Conservation (phyloP, 2,888 invertebrate genomes). For the Amblyjoppa proteus region DNA sequence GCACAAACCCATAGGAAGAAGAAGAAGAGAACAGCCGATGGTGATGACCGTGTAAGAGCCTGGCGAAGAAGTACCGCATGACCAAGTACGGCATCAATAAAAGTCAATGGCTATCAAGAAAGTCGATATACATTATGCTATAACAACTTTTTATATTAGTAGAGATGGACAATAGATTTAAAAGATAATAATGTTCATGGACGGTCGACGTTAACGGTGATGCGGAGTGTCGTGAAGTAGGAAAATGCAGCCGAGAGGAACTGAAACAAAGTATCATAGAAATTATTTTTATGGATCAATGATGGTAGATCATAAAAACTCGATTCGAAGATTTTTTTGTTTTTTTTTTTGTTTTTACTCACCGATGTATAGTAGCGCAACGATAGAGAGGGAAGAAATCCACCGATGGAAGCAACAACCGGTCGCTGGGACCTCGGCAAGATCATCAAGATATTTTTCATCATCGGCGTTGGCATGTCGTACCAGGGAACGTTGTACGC, state of each 20-base stretch:
- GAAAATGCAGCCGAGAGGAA: constrained; percentile 71
- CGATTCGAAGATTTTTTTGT: neutral
- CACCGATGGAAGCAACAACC: constrained; percentile 57
- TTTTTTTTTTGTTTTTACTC: neutral
- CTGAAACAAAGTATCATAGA: constrained; percentile 49
- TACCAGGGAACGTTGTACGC: constrained; percentile 49
- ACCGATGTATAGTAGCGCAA: constrained; percentile 72
- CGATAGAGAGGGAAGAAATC: constrained; percentile 70
- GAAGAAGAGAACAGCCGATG: too few relatives aligned
- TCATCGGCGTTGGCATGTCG: constrained; percentile 46
- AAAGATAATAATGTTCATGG: neutral
- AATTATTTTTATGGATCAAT: neutral
- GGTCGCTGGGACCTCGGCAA: constrained; percentile 68
- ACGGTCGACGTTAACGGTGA: constrained; percentile 40
- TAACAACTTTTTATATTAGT: too few relatives aligned
- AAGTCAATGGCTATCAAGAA: too few relatives aligned
- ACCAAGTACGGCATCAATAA: too few relatives aligned
- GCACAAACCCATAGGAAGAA: too few relatives aligned
- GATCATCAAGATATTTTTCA: constrained; percentile 54
- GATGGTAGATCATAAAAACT: neutral
- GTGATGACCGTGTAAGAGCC: too few relatives aligned
- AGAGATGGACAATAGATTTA: too few relatives aligned
- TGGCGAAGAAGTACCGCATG: too few relatives aligned
- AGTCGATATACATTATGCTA: too few relatives aligned
- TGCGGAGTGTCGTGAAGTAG: constrained; percentile 70